Conservation (phyloP, 2,113 vertebrate genomes). For the Solenodon paradoxus region DNA sequence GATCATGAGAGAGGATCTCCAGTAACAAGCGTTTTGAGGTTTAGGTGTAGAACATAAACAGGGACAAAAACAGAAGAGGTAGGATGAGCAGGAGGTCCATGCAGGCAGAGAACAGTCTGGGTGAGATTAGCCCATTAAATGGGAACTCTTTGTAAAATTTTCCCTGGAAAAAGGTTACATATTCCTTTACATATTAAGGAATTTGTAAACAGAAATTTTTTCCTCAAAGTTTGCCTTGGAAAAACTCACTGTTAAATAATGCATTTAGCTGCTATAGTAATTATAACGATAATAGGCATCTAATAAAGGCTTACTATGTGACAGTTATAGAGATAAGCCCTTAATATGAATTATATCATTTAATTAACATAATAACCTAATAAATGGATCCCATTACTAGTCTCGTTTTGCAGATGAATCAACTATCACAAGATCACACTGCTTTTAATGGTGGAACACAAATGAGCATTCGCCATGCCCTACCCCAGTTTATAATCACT, state of each 20-base stretch:
- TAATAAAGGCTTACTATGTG: background rate
- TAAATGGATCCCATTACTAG: background rate
- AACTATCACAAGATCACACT: background rate
- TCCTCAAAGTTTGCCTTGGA: background rate
- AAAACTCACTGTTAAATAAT: background rate
- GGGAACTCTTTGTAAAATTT: background rate
- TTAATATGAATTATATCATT: background rate
- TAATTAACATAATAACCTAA: constrained; percentile 9
- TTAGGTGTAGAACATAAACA: background rate
- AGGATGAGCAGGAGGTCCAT: background rate
- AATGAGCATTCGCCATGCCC: background rate
- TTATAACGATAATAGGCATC: background rate
- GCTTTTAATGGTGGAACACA: background rate
- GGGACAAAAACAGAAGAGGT: background rate
- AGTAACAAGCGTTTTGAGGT: background rate
- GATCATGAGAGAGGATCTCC: background rate
- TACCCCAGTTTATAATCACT: background rate
- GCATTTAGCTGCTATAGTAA: background rate
- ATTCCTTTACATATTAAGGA: background rate
- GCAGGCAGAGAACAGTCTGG: background rate
- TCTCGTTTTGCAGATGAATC: background rate
- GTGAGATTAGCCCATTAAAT: background rate
- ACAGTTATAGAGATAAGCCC: background rate
- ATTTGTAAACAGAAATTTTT: background rate
- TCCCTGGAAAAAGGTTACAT: background rate